Evolutionary conservation across 2,797 vertebrate genomes (phyloP).

Genomic region (Muraenolepis orangiensis): DNA sequence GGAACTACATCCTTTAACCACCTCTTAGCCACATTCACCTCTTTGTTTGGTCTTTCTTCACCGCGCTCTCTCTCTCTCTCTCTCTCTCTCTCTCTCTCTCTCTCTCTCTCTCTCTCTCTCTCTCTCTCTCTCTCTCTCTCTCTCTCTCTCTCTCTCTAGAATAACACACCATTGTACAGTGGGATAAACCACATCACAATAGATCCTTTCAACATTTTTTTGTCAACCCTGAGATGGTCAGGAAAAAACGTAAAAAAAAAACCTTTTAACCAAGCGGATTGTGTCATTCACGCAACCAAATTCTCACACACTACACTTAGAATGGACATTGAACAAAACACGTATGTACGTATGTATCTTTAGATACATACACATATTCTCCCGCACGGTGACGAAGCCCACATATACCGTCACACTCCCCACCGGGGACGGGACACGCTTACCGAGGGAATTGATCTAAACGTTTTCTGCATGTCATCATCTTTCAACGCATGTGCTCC

Average conservation of each 20-base stretch:
- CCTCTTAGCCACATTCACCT: conserved; percentile 26
- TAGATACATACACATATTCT: too few relatives aligned
- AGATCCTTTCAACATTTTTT: too few relatives aligned
- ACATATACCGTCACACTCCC: not conserved
- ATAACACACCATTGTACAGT: too few relatives aligned
- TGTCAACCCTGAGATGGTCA: not conserved
- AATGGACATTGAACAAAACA: not conserved
- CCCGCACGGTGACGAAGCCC: not conserved
- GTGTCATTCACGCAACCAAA: too few relatives aligned
- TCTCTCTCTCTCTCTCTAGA: conserved; percentile 36
- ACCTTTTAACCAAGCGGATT: too few relatives aligned
- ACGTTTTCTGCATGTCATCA: not conserved
- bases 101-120: conserved; percentile 35
- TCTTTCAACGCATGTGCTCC: not conserved
- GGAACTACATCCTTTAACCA: conserved; percentile 37
- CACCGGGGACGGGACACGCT: not conserved
- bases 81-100: conserved; percentile 37
- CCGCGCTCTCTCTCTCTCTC: conserved; percentile 36
- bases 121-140: conserved; percentile 34
- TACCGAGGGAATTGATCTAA: not conserved
- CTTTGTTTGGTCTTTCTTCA: conserved; percentile 23
- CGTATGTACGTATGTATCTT: not conserved
- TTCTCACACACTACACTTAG: too few relatives aligned
- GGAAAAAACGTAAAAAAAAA: not conserved
- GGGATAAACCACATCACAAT: not conserved